phyloP scores from a whole-genome alignment of 2,797 vertebrate species.

The Paratrypauchen microcephalus region DNA sequence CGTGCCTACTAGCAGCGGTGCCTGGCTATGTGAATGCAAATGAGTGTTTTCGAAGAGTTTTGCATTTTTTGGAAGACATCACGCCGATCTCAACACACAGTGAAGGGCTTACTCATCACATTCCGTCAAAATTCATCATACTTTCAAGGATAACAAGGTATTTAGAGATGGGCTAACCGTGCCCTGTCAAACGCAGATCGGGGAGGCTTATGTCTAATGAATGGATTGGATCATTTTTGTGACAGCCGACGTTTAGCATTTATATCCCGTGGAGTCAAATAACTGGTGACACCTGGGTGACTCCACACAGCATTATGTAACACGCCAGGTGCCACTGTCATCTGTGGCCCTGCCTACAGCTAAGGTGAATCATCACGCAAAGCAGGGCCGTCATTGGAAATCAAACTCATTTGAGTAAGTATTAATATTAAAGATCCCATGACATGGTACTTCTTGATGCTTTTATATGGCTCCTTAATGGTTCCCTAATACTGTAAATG shows the following conservation, averaged over 20 bases:
- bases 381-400: too few relatives aligned
- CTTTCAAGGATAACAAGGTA: slow-evolving; percentile 60
- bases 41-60: slow-evolving; percentile 46
- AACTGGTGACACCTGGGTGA: slow-evolving; percentile 12
- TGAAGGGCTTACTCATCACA: slow-evolving; percentile 51
- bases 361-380: neutral
- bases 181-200: slow-evolving; percentile 42
- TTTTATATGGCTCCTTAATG: too few relatives aligned
- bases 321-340: neutral
- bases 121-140: slow-evolving; percentile 51
- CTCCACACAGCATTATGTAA: neutral
- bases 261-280: slow-evolving; percentile 12
- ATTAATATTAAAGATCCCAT: too few relatives aligned
- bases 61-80: slow-evolving; percentile 46
- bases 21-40: slow-evolving; percentile 49
- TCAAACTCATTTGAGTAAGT: too few relatives aligned
- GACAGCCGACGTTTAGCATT: neutral
- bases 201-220: slow-evolving; percentile 22
- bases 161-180: slow-evolving; percentile 34
- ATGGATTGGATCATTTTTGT: slow-evolving; percentile 27
- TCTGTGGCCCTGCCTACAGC: neutral
- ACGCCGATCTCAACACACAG: slow-evolving; percentile 38
- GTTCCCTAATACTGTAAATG: too few relatives aligned
- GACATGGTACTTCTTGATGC: too few relatives aligned
- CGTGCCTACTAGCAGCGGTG: slow-evolving; percentile 14